Evolutionary conservation across 2,888 invertebrate genomes (phyloP), one percentile per base, ranked within the genome.

Genomic region (Erebia ligea): DNA sequence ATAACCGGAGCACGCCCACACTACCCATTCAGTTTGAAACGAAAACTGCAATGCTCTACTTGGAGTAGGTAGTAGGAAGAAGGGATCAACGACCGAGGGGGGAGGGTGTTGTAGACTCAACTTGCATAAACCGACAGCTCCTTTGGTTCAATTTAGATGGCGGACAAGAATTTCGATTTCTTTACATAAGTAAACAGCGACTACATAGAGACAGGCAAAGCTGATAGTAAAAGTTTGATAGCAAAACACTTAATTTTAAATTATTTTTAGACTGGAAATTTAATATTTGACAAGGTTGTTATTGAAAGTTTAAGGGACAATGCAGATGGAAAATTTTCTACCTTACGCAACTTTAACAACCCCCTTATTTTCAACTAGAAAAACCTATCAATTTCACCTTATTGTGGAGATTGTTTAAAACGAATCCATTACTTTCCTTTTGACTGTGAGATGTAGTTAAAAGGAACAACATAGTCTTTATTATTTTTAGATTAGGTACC

Each of bases 61-160:
- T 78, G 78, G 78, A 75, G 77, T 77, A 74, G 78, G 72, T 79
- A 82, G 82, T 77, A 85, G 86, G 84, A 84, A 87, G 82, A 80
- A 70, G 72, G 75, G 77, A 76, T 89, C 84, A 90, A 89, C 74
- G 87, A 89, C 86, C 81, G 72, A 81, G 84, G 81, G 82, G 85
- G 80, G 78, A 82, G 82, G 81, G 82, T 79, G 81, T 76, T 76
- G 84, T 85, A 84, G 84, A 85, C 81, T 71, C 85, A 82, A 81
- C 83, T 85, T 87, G 86, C 87, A 87, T 86, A 87, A 89, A 86
- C 84, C 84, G 86, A 83, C 80, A 84, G 77, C 83, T 58, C 83
- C 76, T 76, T 80, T 79, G 10, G 42, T 80, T 76, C 81, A 80
- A 75, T 66, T 69, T 78, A 78, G 77, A 81, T 76, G 68, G 48